These are phyloP conservation scores for Lerema accius DNA, from an alignment of 1,140 invertebrate species.

Conservation along the genomic window DNA sequence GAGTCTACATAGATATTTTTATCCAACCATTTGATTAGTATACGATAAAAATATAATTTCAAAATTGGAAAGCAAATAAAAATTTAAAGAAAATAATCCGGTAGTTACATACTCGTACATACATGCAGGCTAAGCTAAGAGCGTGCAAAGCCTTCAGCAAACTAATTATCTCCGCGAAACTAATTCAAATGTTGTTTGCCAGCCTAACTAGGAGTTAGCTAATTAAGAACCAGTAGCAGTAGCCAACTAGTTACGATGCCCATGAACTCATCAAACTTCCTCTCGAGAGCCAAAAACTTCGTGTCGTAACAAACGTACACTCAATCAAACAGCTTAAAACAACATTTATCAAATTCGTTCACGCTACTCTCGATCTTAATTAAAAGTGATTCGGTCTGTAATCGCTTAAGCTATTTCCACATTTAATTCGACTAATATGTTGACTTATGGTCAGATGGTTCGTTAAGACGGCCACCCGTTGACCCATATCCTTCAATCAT, in stretches of 20 bases:
- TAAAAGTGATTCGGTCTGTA: slow-evolving; percentile 27
- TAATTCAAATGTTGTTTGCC: slow-evolving; percentile 1
- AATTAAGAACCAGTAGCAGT: slow-evolving; percentile 55
- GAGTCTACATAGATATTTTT: no score
- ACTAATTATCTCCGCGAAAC: slow-evolving; percentile 5
- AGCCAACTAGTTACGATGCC: slow-evolving; percentile 46
- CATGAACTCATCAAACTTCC: slow-evolving; percentile 52
- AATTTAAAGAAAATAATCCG: no score
- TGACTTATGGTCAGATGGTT: slow-evolving; percentile 30
- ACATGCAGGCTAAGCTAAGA: background rate
- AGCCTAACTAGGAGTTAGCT: slow-evolving; percentile 27
- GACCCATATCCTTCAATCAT: slow-evolving; percentile 76
- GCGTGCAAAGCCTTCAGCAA: background rate
- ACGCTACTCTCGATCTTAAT: slow-evolving; percentile 36
- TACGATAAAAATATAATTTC: no score
- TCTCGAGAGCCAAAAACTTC: slow-evolving; percentile 43
- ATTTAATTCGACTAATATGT: slow-evolving; percentile 29
- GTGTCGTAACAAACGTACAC: slow-evolving; percentile 47
- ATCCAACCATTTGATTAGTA: no score
- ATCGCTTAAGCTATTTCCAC: slow-evolving; percentile 21
- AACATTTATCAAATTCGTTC: slow-evolving; percentile 17
- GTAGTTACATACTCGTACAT: no score
- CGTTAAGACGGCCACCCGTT: slow-evolving; percentile 52
- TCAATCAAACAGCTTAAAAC: slow-evolving; percentile 19
- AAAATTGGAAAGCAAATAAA: no score